phyloP scores from a whole-genome alignment of 2,888 invertebrate species.

The Drosophila flavopinicola region DNA sequence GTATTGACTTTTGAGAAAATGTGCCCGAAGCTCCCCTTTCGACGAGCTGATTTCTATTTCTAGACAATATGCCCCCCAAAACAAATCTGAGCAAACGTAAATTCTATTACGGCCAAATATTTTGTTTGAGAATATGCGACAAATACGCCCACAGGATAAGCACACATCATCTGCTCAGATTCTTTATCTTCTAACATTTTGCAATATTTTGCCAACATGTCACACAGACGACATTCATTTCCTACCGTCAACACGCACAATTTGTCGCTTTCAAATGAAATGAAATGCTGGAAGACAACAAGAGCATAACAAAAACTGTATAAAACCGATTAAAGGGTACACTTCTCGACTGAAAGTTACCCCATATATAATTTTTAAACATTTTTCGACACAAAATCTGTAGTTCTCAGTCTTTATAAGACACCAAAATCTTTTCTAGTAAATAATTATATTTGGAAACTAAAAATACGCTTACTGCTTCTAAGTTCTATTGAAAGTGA shows the following conservation, averaged over 20 bases:
- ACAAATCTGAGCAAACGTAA: conserved; percentile 11
- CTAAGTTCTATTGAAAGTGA: too few species aligned
- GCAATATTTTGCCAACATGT: conserved; percentile 74
- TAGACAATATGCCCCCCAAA: conserved; percentile 3
- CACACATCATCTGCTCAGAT: conserved; percentile 38
- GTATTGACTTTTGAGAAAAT: neutral
- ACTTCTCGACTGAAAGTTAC: neutral
- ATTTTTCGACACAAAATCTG: fast-evolving
- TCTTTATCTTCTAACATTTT: conserved; percentile 45
- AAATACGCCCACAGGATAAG: conserved; percentile 41
- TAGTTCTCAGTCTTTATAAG: too few species aligned
- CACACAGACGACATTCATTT: conserved; percentile 73
- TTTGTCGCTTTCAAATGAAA: conserved; percentile 74
- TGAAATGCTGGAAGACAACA: conserved; percentile 55
- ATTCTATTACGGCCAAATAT: conserved; percentile 29
- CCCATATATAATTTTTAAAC: neutral
- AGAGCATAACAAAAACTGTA: conserved; percentile 21
- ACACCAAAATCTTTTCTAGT: too few species aligned
- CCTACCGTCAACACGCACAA: conserved; percentile 77
- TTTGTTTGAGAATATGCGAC: conserved; percentile 16
- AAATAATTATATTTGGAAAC: too few species aligned
- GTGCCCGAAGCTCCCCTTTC: neutral
- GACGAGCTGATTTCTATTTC: conserved; percentile 8
- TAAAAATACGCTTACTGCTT: too few species aligned
- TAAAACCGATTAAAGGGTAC: neutral